Base-by-base conservation (phyloP, 2,797 vertebrate species). In the Dendrocincla fuliginosa region DNA sequence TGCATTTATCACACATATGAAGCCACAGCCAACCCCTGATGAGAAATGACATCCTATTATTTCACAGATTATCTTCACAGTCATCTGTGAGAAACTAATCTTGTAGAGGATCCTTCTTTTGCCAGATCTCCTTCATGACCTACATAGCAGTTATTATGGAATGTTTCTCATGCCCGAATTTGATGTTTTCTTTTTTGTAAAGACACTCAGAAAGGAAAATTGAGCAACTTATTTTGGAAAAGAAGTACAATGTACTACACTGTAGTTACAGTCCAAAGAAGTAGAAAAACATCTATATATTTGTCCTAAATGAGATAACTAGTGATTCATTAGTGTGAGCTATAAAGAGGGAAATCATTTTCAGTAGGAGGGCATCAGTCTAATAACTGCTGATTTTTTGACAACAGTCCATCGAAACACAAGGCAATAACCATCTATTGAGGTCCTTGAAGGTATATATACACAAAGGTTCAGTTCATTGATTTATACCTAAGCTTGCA, bases 111-210 rank as follows among this genome's bases (percentile, higher is more conserved):
- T 20, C 7, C 17, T 71, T 83, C 19, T 79, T 68, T 71, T 68
- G 20, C 37, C 55, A 75, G 17, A 46, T 64, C 18, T 42, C 53
- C n/a, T 27, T 78, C 50, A 30, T n/a, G 27, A 41, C 52, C 67
- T 71, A 35, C 24, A 24, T 0, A 3, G 16, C 13, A 78, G 57
- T 30, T 18, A 17, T 56, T 56, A 71, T 6, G 14, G 16, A 74
- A 39, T 0, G 0, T n/a, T 86, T 56, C 23, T 70, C 28, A 41
- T 60, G 32, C 23, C 32, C 37, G 33, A 41, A 65, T 59, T 4
- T 19, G 15, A n/a, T 3, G 1, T 70, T 24, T 73, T 74, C 69
- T 52, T 2, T 39, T 59, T 4, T 0, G 0, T 33, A 63, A 89
- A 90, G 25, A 35, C 7, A 32, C 3, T 42, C 37, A 56, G 23